These are phyloP conservation scores for Rhodophaea formosa DNA, from an alignment of 2,888 invertebrate species.

Conservation along the genomic window DNA sequence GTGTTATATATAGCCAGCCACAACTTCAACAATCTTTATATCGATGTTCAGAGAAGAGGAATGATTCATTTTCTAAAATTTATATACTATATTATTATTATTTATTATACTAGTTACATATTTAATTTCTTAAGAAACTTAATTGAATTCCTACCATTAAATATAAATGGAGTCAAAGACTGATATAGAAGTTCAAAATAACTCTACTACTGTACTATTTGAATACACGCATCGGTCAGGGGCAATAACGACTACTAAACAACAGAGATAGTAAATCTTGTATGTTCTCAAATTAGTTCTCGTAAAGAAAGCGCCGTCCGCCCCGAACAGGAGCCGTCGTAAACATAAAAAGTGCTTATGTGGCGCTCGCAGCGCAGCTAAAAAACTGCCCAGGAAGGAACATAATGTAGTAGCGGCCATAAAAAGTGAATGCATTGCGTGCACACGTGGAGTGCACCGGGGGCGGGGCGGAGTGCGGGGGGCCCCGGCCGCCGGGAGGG, in stretches of 20 bases:
- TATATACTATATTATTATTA: too few relatives aligned
- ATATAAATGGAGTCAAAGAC: too few relatives aligned
- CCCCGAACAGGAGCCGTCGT: conserved; percentile 64
- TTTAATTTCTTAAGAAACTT: too few relatives aligned
- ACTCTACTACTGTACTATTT: not conserved
- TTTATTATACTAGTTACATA: too few relatives aligned
- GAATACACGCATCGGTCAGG: not conserved
- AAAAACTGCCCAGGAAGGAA: conserved; percentile 73
- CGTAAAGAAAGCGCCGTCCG: conserved; percentile 62
- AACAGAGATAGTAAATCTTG: conserved; percentile 29
- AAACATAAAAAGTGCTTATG: conserved; percentile 79
- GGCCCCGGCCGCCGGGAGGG: conserved; percentile 32
- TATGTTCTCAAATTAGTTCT: conserved; percentile 61
- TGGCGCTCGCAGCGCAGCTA: conserved; percentile 64
- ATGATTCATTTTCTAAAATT: too few relatives aligned
- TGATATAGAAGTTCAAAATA: too few relatives aligned
- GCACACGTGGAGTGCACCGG: conserved; percentile 74
- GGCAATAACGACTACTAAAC: conserved; percentile 16
- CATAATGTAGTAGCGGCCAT: conserved; percentile 76
- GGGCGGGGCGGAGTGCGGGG: conserved; percentile 35
- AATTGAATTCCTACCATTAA: too few relatives aligned
- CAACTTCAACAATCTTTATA: too few relatives aligned
- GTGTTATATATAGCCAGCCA: too few relatives aligned
- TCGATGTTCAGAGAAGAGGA: too few relatives aligned
- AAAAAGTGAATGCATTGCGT: conserved; percentile 79